phyloP scores from a whole-genome alignment of 1,140 invertebrate species.

The Drosophila leontia region DNA sequence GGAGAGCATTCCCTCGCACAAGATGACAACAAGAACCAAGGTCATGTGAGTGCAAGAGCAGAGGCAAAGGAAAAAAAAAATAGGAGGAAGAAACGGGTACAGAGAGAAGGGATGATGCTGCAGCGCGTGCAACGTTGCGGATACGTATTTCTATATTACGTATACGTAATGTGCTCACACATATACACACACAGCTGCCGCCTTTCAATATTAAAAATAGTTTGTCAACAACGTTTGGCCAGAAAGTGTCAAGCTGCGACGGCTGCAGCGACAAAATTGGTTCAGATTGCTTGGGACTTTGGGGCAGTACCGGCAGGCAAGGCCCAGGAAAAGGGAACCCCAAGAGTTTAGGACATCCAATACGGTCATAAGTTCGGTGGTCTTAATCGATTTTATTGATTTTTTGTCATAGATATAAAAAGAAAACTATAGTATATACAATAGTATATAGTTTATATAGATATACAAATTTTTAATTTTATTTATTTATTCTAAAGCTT shows the following conservation, averaged over 20 bases:
- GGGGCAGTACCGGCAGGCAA: background rate
- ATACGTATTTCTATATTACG: conserved; percentile 40
- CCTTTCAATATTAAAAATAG: conserved; percentile 76
- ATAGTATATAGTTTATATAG: background rate
- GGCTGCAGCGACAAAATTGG: conserved; percentile 43
- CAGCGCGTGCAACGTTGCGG: conserved; percentile 46
- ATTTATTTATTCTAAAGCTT: background rate
- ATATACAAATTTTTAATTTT: background rate
- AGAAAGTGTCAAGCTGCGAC: conserved; percentile 67
- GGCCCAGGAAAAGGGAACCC: background rate
- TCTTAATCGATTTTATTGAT: conserved; percentile 5
- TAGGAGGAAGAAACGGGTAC: background rate
- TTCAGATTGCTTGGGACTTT: conserved; percentile 9
- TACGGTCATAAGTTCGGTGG: no score
- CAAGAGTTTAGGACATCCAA: background rate
- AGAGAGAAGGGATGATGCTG: conserved; percentile 29
- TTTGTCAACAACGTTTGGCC: conserved; percentile 73
- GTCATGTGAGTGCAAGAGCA: conserved; percentile 60
- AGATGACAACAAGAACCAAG: conserved; percentile 57
- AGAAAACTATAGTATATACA: background rate
- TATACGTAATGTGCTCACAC: conserved; percentile 57
- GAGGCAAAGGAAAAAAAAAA: background rate
- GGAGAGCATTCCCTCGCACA: conserved; percentile 46
- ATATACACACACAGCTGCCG: conserved; percentile 24
- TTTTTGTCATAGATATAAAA: background rate